A percentile compares a stretch with the other conserved stretches of the same genome.
Conservation (phyloP, 2,113 vertebrate genomes). For the Eclectus roratus region DNA sequence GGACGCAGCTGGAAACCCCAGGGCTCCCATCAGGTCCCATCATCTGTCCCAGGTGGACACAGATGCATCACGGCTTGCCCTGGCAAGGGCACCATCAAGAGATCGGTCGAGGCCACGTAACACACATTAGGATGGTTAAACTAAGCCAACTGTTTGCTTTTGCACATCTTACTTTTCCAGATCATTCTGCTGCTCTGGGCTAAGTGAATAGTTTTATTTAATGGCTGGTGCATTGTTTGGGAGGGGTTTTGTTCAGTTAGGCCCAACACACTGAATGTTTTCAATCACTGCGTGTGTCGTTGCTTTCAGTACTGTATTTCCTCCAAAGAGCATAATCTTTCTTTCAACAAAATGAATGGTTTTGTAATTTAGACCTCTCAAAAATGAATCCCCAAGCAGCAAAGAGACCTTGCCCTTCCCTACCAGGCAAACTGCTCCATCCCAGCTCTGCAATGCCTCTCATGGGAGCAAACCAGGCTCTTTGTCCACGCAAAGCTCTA, state of each 20-base stretch:
- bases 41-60: neutral
- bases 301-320: neutral
- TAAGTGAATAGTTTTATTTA: neutral
- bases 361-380: neutral
- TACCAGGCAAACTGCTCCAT: neutral
- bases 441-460: neutral
- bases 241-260: neutral
- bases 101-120: neutral
- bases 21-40: fast-evolving
- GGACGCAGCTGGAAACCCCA: neutral
- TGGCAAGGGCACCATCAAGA: slow-evolving; percentile 37
- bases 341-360: neutral
- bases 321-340: slow-evolving; percentile 32
- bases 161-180: slow-evolving; percentile 23
- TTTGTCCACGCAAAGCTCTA: neutral
- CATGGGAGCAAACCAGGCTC: neutral
- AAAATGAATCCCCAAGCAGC: neutral
- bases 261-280: neutral
- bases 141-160: slow-evolving; percentile 27
- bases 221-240: neutral
- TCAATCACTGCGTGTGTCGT: fast-evolving
- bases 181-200: slow-evolving; percentile 44
- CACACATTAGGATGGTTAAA: slow-evolving; percentile 20
- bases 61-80: neutral
- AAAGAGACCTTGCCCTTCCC: neutral